A percentile compares a stretch with the other conserved stretches of the same genome.
These are phyloP conservation scores for Protophormia terraenovae DNA, from an alignment of 2,888 invertebrate species.

Conservation along the genomic window DNA sequence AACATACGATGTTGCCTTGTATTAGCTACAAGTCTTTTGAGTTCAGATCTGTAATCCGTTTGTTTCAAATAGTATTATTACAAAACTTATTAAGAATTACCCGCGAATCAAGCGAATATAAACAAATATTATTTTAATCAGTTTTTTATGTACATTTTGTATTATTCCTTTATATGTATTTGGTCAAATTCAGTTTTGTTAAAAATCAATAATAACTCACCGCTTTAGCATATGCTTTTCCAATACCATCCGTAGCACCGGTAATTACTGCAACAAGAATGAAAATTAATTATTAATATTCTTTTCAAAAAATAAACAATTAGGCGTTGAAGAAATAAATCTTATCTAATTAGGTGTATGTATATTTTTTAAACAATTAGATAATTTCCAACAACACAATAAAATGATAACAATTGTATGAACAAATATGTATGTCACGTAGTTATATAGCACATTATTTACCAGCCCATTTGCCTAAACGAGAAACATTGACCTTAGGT, in stretches of 20 bases:
- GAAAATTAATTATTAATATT: slow-evolving; percentile 36
- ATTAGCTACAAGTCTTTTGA: too few species aligned
- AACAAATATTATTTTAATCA: too few species aligned
- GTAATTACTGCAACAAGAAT: slow-evolving; percentile 86
- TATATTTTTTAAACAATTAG: neutral
- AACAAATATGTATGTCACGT: neutral
- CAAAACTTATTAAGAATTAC: too few species aligned
- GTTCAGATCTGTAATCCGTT: too few species aligned
- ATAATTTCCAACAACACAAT: neutral
- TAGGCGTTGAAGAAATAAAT: neutral
- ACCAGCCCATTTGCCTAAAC: slow-evolving; percentile 89
- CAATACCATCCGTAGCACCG: slow-evolving; percentile 94
- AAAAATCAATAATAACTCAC: slow-evolving; percentile 78
- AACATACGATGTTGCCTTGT: too few species aligned
- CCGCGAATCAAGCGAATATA: too few species aligned
- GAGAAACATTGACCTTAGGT: slow-evolving; percentile 85
- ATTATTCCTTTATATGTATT: too few species aligned
- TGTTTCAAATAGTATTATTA: too few species aligned
- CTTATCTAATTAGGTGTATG: slow-evolving; percentile 37
- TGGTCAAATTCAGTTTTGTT: neutral
- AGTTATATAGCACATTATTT: slow-evolving; percentile 11
- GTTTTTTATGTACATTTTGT: too few species aligned
- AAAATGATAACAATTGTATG: slow-evolving; percentile 5
- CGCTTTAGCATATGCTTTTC: slow-evolving; percentile 91
- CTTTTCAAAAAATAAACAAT: neutral